Evolutionary conservation across 2,797 vertebrate genomes (phyloP).

Genomic region (Tenualosa thibaudeaui): DNA sequence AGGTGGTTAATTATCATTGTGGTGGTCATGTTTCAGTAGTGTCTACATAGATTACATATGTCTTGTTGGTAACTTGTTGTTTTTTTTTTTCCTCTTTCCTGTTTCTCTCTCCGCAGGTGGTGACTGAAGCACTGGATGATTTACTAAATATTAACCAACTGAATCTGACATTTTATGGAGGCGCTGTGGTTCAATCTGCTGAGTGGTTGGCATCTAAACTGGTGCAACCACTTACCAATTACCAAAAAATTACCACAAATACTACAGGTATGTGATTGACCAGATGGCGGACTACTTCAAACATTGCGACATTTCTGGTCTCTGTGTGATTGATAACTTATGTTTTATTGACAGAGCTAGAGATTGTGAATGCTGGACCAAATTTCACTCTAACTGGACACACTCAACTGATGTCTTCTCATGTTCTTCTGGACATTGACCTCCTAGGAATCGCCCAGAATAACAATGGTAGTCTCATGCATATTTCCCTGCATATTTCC

Average conservation of each 20-base stretch:
- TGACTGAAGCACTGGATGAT: neutral
- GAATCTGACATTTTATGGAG: neutral
- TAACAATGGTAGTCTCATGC: neutral
- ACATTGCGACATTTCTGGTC: neutral
- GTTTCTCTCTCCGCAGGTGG: neutral
- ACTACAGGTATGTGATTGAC: neutral
- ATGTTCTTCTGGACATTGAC: neutral
- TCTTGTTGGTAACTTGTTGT: too few species aligned
- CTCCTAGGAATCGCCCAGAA: conserved; percentile 12
- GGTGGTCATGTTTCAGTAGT: neutral
- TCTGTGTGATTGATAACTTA: neutral
- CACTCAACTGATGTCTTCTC: neutral
- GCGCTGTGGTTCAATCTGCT: neutral
- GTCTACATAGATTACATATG: too few species aligned
- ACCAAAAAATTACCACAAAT: neutral
- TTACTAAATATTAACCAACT: neutral
- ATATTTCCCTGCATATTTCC: too few species aligned
- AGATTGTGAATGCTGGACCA: neutral
- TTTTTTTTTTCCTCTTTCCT: neutral
- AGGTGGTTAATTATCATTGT: neutral
- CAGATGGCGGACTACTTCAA: neutral
- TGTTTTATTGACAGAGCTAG: neutral
- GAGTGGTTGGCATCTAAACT: neutral
- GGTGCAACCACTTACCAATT: neutral
- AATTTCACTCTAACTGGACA: neutral